Conservation (phyloP, 2,797 vertebrate genomes). For the Tachyglossus aculeatus region DNA sequence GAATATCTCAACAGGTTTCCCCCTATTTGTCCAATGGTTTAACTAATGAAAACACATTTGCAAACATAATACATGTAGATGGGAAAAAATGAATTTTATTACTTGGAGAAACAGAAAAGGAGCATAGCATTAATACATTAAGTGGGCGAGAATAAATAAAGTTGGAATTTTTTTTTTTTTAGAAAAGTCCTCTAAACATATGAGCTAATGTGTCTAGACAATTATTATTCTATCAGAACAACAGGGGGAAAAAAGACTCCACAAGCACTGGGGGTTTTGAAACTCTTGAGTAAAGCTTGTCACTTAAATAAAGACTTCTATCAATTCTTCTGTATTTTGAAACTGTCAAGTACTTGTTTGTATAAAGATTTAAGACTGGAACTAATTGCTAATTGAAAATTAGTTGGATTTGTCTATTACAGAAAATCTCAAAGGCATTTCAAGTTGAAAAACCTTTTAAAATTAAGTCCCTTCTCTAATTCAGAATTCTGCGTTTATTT, state of each 20-base stretch:
- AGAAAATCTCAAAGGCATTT: constrained; percentile 1
- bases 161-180: background rate
- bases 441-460: background rate
- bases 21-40: too few species aligned
- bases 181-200: background rate
- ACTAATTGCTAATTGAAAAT: background rate
- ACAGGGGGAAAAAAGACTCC: background rate
- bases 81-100: background rate
- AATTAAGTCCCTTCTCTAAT: background rate
- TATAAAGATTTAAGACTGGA: background rate
- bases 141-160: background rate
- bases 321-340: background rate
- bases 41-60: background rate
- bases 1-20: too few species aligned
- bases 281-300: background rate
- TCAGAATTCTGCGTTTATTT: background rate
- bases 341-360: background rate
- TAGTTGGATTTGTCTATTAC: background rate
- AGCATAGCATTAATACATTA: background rate
- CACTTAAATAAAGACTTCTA: background rate
- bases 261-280: background rate
- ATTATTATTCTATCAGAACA: background rate
- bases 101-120: background rate
- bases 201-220: background rate
- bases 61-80: background rate